Evolutionary conservation across 2,797 vertebrate genomes (phyloP).

Genomic region (Hydrophis major): DNA sequence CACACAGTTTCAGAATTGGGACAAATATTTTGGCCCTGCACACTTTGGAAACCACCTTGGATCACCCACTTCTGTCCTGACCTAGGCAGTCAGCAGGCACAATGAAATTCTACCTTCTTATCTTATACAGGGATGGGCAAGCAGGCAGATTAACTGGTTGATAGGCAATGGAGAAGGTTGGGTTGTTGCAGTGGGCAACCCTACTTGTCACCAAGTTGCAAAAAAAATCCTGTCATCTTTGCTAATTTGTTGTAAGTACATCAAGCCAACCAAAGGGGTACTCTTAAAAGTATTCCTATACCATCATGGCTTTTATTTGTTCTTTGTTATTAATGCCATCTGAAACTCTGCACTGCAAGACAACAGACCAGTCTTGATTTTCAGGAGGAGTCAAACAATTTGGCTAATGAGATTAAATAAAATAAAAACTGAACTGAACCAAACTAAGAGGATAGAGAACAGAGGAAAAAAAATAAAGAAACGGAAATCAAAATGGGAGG

Average conservation of each 20-base stretch:
- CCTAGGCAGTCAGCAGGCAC: neutral
- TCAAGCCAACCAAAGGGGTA: neutral
- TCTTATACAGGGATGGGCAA: neutral
- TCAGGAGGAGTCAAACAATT: neutral
- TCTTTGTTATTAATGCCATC: neutral
- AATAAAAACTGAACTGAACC: neutral
- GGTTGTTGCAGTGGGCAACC: neutral
- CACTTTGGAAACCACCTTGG: neutral
- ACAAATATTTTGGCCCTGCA: neutral
- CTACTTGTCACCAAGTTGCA: neutral
- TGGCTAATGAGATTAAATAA: neutral
- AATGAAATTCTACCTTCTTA: neutral
- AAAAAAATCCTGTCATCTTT: neutral
- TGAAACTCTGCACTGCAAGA: neutral
- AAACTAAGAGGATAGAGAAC: neutral
- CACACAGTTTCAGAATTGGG: neutral
- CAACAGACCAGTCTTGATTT: neutral
- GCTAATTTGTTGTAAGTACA: too few species aligned
- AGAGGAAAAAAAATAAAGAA: neutral
- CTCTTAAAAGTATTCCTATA: neutral
- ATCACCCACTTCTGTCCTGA: neutral
- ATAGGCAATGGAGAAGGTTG: neutral
- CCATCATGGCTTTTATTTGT: neutral
- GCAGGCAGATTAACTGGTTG: neutral
- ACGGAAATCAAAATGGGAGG: neutral